Evolutionary conservation across 2,888 invertebrate genomes (phyloP).

Genomic region (Molanna angustata): DNA sequence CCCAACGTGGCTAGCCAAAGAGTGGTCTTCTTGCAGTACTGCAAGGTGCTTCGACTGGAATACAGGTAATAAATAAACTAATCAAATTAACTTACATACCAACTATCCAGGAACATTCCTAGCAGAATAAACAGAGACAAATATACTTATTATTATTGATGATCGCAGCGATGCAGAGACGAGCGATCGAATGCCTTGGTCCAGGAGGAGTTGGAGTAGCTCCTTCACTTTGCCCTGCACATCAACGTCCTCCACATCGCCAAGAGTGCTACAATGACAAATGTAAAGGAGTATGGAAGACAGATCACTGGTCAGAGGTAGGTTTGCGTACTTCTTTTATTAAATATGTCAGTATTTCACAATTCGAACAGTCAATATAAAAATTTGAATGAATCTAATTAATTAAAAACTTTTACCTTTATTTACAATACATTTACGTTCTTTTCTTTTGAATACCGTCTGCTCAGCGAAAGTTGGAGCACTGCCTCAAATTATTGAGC

Average conservation of each 20-base stretch:
- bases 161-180: conserved; percentile 65
- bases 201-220: conserved; percentile 43
- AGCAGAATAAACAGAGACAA: not conserved
- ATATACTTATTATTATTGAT: not conserved
- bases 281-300: conserved; percentile 89
- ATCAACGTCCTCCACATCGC: conserved; percentile 69
- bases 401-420: no score
- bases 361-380: no score
- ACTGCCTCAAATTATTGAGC: no score
- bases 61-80: conserved; percentile 49
- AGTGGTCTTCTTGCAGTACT: conserved; percentile 71
- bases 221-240: conserved; percentile 64
- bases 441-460: no score
- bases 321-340: no score
- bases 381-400: no score
- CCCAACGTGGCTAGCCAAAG: conserved; percentile 67
- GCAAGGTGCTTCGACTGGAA: conserved; percentile 74
- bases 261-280: conserved; percentile 78
- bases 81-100: not conserved
- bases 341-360: no score
- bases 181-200: conserved; percentile 63
- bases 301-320: conserved; percentile 93
- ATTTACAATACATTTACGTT: no score
- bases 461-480: no score
- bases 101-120: not conserved